These are phyloP conservation scores for Pao palembangensis DNA, from an alignment of 2,113 vertebrate species.

Conservation along the genomic window DNA sequence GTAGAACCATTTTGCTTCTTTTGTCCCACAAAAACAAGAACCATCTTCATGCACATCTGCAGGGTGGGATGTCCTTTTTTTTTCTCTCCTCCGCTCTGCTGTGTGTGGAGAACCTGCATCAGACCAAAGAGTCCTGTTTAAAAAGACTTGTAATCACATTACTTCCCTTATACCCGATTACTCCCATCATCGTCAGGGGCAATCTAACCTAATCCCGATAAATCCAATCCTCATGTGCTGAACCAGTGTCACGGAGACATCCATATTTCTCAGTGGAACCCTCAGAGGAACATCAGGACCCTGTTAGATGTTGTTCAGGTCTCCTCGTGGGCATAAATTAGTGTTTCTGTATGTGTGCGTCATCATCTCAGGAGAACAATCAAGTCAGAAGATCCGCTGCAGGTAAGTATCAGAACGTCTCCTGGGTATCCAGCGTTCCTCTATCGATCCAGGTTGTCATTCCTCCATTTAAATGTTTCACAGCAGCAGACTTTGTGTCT, in stretches of 20 bases:
- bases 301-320: background rate
- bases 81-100: background rate
- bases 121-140: background rate
- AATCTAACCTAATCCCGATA: no score
- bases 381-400: slow-evolving; percentile 21
- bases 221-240: no score
- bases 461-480: slow-evolving; percentile 20
- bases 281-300: background rate
- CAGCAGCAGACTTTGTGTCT: background rate
- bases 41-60: slow-evolving; percentile 41
- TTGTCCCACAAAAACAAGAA: slow-evolving; percentile 16
- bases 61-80: slow-evolving; percentile 5
- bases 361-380: slow-evolving; percentile 6
- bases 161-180: background rate
- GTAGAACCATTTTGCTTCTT: slow-evolving; percentile 6
- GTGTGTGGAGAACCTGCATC: no score
- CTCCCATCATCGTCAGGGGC: background rate
- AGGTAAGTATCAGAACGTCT: slow-evolving; percentile 18
- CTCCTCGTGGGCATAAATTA: background rate
- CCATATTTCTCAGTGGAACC: background rate
- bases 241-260: background rate
- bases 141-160: background rate
- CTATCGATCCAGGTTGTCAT: slow-evolving; percentile 23
- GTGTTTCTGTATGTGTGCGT: background rate
- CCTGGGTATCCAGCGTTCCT: slow-evolving; percentile 12